Conservation (phyloP, 2,113 vertebrate genomes). For the Embiotoca jacksoni region DNA sequence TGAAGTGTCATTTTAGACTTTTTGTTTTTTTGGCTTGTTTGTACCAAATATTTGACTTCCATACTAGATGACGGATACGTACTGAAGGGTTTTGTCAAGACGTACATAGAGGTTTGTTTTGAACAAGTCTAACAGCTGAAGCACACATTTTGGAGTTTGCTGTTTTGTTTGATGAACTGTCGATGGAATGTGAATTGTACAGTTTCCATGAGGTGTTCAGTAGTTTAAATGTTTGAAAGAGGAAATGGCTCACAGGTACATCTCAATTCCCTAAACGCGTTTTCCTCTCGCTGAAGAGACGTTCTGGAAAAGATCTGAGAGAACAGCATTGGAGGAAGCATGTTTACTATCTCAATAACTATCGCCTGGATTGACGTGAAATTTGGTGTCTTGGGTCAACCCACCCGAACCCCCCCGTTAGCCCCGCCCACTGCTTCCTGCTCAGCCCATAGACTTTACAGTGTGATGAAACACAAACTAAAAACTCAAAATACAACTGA, state of each 20-base stretch:
- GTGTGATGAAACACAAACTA: too few species aligned
- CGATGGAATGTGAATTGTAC: slow-evolving; percentile 13
- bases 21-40: slow-evolving; percentile 55
- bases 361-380: too few species aligned
- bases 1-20: slow-evolving; percentile 49
- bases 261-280: slow-evolving; percentile 2
- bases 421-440: too few species aligned
- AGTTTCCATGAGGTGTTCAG: neutral
- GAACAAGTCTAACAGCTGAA: slow-evolving; percentile 32
- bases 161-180: slow-evolving; percentile 1
- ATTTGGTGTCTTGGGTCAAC: too few species aligned
- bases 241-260: neutral
- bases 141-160: slow-evolving; percentile 45
- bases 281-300: too few species aligned
- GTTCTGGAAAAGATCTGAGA: too few species aligned
- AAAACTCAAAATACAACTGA: too few species aligned
- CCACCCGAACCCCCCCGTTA: too few species aligned
- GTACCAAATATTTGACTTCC: slow-evolving; percentile 71
- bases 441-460: too few species aligned
- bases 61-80: slow-evolving; percentile 4
- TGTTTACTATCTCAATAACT: too few species aligned
- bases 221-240: slow-evolving; percentile 13
- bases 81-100: slow-evolving; percentile 5
- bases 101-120: slow-evolving; percentile 39
- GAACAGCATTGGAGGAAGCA: too few species aligned